Base-by-base conservation (phyloP, 2,888 invertebrate genomes). In the Andrena flavipes region DNA sequence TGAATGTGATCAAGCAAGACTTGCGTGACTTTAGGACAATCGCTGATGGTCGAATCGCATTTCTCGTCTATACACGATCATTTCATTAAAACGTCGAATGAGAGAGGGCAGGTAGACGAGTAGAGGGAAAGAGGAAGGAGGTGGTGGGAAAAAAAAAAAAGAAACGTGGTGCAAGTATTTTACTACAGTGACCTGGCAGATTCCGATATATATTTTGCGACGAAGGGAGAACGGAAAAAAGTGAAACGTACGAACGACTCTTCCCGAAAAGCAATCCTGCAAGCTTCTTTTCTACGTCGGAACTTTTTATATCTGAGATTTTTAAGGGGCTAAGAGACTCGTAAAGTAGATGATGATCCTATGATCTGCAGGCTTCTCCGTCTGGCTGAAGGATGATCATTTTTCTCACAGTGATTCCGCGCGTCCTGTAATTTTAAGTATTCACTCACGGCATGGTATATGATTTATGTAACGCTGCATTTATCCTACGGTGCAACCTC, bases 181-280 rank as follows among this genome's bases (percentile, higher is more conserved):
- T 84, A 77, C 85, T 74, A 82, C 71, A 72, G 73, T 79, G 82
- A 85, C 85, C 85, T 85, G 85, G 79, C 85, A 85, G 85, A 85
- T 84, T 85, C 82, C 85, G 84, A 85, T 85, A 85, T 76, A 68
- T 73, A 80, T 75, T 84, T 75, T 78, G 67, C 80, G 65, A 80
- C 60, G 71, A 70, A 63, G 23, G 56, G 23, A 56, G 13, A 10
- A 26, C 20, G n/a, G n/a, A 60, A 48, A 60, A 29, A 48, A 29
- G 29, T 13, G 42, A 69, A 59, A 59, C 26, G 60, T 60, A 70
- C 35, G 69, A 84, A 70, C 59, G 62, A 76, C 51, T 73, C 42
- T 76, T 72, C 51, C 62, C 20, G 16, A 81, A 30, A 49, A 13
- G 13, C 56, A 33, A 30, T 59, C 35, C 33, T 64, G 42, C 59